phyloP scores from a whole-genome alignment of 2,113 vertebrate species.

The Lamprologus lemairii region DNA sequence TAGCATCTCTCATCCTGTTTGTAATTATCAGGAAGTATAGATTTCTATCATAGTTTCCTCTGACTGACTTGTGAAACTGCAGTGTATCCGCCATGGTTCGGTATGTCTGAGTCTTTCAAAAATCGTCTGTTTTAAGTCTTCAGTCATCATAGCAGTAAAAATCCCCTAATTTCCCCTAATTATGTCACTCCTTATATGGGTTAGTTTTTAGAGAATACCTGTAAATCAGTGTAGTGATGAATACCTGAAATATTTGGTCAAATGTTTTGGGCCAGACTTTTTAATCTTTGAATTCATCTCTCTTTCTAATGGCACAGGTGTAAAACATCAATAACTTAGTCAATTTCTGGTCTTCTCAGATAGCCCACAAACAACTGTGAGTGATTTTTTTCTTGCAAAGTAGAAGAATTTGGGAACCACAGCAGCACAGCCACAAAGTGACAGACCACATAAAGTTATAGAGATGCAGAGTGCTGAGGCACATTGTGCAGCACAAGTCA shows the following conservation, averaged over 20 bases:
- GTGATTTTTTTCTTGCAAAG: neutral
- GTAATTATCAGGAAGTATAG: neutral
- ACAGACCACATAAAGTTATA: neutral
- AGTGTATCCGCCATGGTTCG: neutral
- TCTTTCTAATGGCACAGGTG: neutral
- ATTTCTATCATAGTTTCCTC: neutral
- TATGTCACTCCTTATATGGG: neutral
- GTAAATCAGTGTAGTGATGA: neutral
- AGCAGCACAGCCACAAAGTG: neutral
- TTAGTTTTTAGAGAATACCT: neutral
- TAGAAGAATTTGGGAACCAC: neutral
- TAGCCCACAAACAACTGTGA: rapidly evolving
- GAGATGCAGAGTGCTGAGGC: neutral
- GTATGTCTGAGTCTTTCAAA: neutral
- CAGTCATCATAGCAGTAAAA: neutral
- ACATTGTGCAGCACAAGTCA: neutral
- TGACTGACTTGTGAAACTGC: neutral
- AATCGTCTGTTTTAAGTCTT: neutral
- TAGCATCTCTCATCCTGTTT: neutral
- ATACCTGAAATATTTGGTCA: neutral
- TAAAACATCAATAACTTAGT: rapidly evolving
- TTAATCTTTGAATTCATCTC: neutral
- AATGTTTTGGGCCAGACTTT: neutral
- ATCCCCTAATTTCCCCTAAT: neutral
- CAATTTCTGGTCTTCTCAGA: neutral